Conservation (phyloP, 2,113 vertebrate genomes). For the Chlorodrepanis virens region DNA sequence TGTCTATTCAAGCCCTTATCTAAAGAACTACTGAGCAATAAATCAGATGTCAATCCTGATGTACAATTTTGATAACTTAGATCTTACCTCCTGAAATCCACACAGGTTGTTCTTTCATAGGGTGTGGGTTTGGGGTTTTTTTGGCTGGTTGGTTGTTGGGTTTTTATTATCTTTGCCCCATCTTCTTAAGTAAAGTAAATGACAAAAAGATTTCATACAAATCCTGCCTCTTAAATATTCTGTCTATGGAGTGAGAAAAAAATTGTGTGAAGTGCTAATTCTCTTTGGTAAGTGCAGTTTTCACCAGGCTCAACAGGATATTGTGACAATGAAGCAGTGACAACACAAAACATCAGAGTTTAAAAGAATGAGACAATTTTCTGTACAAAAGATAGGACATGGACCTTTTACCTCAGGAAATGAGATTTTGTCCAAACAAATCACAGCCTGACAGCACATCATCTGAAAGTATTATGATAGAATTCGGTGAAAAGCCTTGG, state of each 20-base stretch:
- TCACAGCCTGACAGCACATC: neutral
- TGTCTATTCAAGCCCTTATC: neutral
- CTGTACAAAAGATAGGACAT: neutral
- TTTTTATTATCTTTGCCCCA: neutral
- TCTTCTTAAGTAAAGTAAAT: neutral
- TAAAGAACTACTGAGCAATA: neutral
- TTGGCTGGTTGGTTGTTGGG: neutral
- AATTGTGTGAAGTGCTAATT: neutral
- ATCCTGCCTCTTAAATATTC: neutral
- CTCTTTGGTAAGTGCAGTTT: neutral
- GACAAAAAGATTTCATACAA: neutral
- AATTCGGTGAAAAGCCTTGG: neutral
- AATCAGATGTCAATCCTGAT: neutral
- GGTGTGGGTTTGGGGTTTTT: accelerated
- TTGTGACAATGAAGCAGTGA: neutral
- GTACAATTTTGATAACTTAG: neutral
- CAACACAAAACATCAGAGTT: neutral
- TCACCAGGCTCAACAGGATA: neutral
- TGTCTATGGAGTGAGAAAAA: neutral
- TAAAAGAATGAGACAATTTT: neutral
- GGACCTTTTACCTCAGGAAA: neutral
- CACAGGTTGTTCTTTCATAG: neutral
- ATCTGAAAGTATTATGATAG: neutral
- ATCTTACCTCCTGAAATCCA: neutral
- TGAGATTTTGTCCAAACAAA: neutral